These are phyloP conservation scores for Mizuhopecten yessoensis DNA, from an alignment of 1,140 invertebrate species.

Conservation along the genomic window DNA sequence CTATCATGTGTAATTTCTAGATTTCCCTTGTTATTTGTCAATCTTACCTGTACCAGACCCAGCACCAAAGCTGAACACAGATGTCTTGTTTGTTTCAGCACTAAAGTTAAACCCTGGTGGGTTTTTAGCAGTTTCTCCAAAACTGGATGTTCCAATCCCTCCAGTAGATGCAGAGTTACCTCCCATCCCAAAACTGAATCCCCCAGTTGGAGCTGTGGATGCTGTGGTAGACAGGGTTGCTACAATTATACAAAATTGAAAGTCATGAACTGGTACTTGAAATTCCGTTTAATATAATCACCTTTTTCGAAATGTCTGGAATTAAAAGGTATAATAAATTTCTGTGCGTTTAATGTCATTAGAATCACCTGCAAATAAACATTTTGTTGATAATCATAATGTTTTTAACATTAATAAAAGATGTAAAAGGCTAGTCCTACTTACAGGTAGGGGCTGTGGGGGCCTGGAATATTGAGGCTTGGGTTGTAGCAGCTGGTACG, in stretches of 20 bases:
- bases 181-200: constrained; percentile 29
- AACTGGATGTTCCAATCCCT: neutral
- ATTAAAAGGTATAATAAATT: no score
- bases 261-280: no score
- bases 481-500: neutral
- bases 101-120: neutral
- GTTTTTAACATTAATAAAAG: no score
- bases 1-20: no score
- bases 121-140: neutral
- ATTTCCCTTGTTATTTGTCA: no score
- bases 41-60: neutral
- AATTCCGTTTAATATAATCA: no score
- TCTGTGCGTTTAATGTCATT: no score
- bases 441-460: constrained; percentile 20
- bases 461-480: constrained; percentile 9
- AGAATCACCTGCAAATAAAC: no score
- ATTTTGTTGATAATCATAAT: no score
- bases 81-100: neutral
- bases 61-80: neutral
- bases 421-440: no score
- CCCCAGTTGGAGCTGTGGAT: neutral
- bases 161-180: neutral
- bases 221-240: neutral
- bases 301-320: no score
- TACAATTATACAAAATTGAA: no score